Conservation (phyloP, 2,113 vertebrate genomes). For the Halichoerus grypus region DNA sequence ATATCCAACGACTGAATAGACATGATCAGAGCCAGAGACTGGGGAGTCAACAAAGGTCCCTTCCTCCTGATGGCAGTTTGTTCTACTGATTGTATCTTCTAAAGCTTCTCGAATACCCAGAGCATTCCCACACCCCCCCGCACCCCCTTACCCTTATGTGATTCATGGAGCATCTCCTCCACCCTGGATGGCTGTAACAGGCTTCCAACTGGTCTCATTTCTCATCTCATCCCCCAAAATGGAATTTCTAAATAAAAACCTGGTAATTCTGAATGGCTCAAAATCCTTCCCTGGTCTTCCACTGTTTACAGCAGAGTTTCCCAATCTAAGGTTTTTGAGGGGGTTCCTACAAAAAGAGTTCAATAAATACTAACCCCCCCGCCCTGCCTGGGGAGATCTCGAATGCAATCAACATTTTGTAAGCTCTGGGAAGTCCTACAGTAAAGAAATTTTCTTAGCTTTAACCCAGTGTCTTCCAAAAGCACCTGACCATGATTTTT, state of each 20-base stretch:
- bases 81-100: background rate
- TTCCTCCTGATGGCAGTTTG: background rate
- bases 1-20: background rate
- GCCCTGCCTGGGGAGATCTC: background rate
- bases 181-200: background rate
- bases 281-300: background rate
- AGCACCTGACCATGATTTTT: background rate
- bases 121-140: background rate
- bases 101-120: background rate
- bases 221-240: background rate
- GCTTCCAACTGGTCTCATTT: background rate
- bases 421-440: background rate
- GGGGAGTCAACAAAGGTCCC: background rate
- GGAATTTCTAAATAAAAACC: slow-evolving; percentile 11
- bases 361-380: background rate
- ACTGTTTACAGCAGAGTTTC: background rate
- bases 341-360: background rate
- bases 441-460: background rate
- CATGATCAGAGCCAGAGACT: background rate
- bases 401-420: background rate
- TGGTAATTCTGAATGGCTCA: background rate
- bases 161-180: background rate
- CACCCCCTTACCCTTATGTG: background rate
- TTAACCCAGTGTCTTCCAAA: background rate
- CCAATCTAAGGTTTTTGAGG: background rate